Evolutionary conservation across 2,888 invertebrate species (phyloP).

Genomic region (Andrena flavipes): DNA sequence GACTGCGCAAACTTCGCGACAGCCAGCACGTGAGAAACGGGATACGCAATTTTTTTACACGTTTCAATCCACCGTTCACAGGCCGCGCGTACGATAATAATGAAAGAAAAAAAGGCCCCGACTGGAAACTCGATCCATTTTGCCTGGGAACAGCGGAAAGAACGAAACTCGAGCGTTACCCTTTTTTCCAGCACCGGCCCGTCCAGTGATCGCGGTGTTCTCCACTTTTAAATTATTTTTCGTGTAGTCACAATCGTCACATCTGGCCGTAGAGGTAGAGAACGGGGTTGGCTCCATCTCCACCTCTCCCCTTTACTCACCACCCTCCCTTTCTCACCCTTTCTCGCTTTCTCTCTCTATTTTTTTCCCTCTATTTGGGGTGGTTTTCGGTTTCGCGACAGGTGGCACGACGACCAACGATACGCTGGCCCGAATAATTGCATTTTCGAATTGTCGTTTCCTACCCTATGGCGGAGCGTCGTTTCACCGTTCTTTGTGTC

Average conservation of each 20-base stretch:
- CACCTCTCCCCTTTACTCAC: not conserved
- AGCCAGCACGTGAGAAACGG: slow-evolving; percentile 26
- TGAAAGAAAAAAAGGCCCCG: slow-evolving; percentile 47
- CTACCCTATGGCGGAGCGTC: slow-evolving; percentile 38
- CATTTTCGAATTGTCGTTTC: slow-evolving; percentile 73
- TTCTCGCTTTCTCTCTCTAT: not conserved
- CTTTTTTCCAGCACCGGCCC: slow-evolving; percentile 15
- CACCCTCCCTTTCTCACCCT: not conserved
- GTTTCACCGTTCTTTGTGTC: slow-evolving; percentile 59
- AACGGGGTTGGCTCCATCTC: not conserved
- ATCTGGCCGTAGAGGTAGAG: slow-evolving; percentile 54
- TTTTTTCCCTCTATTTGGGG: slow-evolving; percentile 42
- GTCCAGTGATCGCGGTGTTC: slow-evolving; percentile 54
- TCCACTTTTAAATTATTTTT: slow-evolving; percentile 67
- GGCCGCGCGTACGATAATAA: slow-evolving; percentile 36
- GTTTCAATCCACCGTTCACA: slow-evolving; percentile 44
- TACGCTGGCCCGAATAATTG: slow-evolving; percentile 76
- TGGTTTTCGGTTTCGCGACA: slow-evolving; percentile 67
- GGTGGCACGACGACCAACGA: slow-evolving; percentile 60
- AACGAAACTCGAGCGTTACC: slow-evolving; percentile 49
- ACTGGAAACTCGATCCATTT: slow-evolving; percentile 44
- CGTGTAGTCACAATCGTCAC: slow-evolving; percentile 61
- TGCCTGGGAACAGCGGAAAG: slow-evolving; percentile 11
- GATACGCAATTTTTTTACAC: slow-evolving; percentile 30
- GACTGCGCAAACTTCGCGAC: not conserved